phyloP scores from a whole-genome alignment of 2,113 vertebrate species.

The Hippocampus comes region DNA sequence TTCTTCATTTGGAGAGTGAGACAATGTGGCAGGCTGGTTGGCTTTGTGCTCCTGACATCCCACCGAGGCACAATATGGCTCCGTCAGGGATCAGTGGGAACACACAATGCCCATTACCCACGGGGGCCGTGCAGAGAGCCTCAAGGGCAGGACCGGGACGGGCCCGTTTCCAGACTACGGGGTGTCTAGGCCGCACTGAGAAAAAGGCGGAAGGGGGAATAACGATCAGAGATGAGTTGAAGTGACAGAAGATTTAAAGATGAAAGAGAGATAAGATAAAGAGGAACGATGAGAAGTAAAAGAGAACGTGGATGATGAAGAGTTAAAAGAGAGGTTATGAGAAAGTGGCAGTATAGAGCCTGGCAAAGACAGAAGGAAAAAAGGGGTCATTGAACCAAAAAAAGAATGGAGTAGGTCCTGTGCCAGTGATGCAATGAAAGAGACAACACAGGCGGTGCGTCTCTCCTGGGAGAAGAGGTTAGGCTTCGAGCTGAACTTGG shows the following conservation, averaged over 20 bases:
- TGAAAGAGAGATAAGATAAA: constrained; percentile 35
- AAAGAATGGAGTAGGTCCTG: constrained; percentile 50
- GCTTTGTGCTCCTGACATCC: constrained; percentile 78
- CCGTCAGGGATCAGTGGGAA: constrained; percentile 76
- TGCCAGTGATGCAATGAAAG: constrained; percentile 53
- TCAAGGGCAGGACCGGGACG: constrained; percentile 60
- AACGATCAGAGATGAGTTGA: constrained; percentile 54
- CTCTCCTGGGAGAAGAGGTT: constrained; percentile 38
- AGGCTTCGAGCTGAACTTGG: constrained; percentile 73
- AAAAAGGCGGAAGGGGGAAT: constrained; percentile 48
- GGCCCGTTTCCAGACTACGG: constrained; percentile 68
- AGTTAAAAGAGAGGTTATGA: constrained; percentile 41
- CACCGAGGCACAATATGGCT: constrained; percentile 78
- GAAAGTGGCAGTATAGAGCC: constrained; percentile 39
- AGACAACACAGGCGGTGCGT: constrained; percentile 44
- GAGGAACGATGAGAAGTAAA: constrained; percentile 23
- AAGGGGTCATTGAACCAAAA: constrained; percentile 37
- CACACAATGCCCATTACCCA: constrained; percentile 75
- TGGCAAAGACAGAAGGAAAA: constrained; percentile 33
- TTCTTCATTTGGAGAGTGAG: constrained; percentile 78
- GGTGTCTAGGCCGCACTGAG: constrained; percentile 63
- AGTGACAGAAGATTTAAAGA: constrained; percentile 47
- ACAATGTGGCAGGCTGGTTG: constrained; percentile 73
- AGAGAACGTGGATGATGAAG: constrained; percentile 10
- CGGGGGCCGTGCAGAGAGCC: constrained; percentile 61